Evolutionary conservation across 2,113 vertebrate species (phyloP), one percentile per base, ranked within the genome.

Genomic region (Poeciliopsis prolifica): DNA sequence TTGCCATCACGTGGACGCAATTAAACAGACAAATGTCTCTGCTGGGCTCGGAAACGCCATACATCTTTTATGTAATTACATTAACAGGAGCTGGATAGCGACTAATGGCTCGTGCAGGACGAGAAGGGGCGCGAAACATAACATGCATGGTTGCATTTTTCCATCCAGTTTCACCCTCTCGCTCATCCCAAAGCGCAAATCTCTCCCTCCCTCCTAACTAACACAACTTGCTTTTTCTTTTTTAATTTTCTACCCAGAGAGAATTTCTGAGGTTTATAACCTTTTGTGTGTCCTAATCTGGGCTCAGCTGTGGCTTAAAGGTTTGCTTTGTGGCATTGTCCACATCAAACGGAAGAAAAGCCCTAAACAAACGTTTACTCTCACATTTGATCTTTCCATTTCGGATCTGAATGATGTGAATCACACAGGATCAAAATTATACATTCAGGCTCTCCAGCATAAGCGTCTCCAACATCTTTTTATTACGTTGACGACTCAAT

Each of bases 51-150:
- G 64, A 77, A 82, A 79, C 82, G 81, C 83, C 84, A 88, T 90
- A 88, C 88, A 90, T 91, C 86, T 82, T 88, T 80, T 75, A 85
- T 87, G 77, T 92, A 89, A 91, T 89, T 87, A 92, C 91, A 92
- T 93, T 89, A 93, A 81, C 91, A 90, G 92, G 81, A 87, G 82
- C 82, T 72, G 86, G 79, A 88, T 85, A 74, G 85, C 88, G 87
- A 92, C 87, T 87, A 89, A 92, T 89, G 87, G 84, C 74, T 89
- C 48, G 22, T 91, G 74, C 77, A 86, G 75, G 61, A 77, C 77
- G 64, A 61, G 77, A 63, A 68, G 65, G 70, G 48, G 31, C 51
- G 2, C 35, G 26, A 64, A 80, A 42, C 40, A 63, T 44, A 75
- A 64, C 67, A 90, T 91, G 89, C 86, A 86, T 90, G 89, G 88